Evolutionary conservation across 1,140 invertebrate genomes (phyloP), one percentile per base, ranked within the genome.

Genomic region (Tachypleus tridentatus): DNA sequence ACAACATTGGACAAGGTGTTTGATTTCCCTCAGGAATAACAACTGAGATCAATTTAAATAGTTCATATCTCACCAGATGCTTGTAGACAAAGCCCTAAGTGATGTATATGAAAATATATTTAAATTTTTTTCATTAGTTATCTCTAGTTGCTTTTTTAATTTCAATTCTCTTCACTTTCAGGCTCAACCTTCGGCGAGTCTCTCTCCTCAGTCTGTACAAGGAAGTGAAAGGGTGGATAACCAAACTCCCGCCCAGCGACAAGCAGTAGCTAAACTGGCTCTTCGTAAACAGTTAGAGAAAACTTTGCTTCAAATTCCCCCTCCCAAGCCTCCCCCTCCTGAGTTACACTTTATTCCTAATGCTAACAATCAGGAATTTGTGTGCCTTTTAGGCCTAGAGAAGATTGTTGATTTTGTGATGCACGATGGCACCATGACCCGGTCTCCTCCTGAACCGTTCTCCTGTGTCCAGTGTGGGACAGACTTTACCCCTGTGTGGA

Each of bases 261-360:
- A 97, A 79, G 92, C 93, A 51, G 93, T 93, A n/a, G 94, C 93
- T 52, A 97, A 98, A 78, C 82, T 97, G 70, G 93, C 93, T n/a
- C 79, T 98, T 56, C 80, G 94, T 57, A 97, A 97, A 76, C 95
- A 98, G 73, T 78, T 98, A n/a, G 94, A 98, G 77, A 97, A 97
- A 78, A 97, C 94, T 9, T 77, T 98, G 52, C 78, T 97, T 48
- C 91, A 96, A 82, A 98, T 98, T 76, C 94, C 95, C 51, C 93
- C 93, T 51, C 95, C 95, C 3, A 98, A 98, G 76, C 93, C 93
- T 4, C 94, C 94, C 52, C 93, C 94, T 64, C 94, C 94, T 61
- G 96, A 98, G 77, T 96, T 99, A 91, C 93, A 97, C 80, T 99
- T 99, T 77, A 94, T 98, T 72, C 95, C 95, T 4, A 98, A 96